phyloP scores from a whole-genome alignment of 2,797 vertebrate species.

The Trachurus trachurus region DNA sequence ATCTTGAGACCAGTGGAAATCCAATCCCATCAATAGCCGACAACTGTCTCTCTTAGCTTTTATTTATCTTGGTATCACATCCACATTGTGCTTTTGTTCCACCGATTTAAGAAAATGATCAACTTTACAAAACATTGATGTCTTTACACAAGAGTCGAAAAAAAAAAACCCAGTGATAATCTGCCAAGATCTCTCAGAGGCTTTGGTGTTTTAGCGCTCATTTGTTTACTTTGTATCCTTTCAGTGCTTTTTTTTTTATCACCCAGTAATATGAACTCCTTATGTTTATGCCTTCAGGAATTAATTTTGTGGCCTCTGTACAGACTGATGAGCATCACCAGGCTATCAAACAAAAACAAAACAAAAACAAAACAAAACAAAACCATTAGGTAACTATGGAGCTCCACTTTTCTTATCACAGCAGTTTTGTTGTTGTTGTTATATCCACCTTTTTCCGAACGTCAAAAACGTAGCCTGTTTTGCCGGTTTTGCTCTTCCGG shows the following conservation, averaged over 20 bases:
- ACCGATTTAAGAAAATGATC: slow-evolving; percentile 25
- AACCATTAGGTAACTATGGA: too few species aligned
- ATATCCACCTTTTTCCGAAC: too few species aligned
- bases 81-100: slow-evolving; percentile 26
- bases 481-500: too few species aligned
- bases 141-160: slow-evolving; percentile 2
- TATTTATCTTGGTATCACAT: slow-evolving; percentile 47
- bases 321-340: neutral
- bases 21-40: slow-evolving; percentile 29
- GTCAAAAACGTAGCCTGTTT: too few species aligned
- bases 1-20: slow-evolving; percentile 39
- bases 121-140: slow-evolving; percentile 17
- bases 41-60: slow-evolving; percentile 31
- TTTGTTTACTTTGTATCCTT: neutral
- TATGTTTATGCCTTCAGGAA: neutral
- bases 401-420: too few species aligned
- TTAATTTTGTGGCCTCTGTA: neutral
- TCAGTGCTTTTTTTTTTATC: neutral
- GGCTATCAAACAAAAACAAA: neutral
- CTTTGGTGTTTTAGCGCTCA: slow-evolving; percentile 22
- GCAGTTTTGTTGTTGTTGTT: too few species aligned
- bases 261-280: neutral
- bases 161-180: slow-evolving; percentile 10
- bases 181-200: slow-evolving; percentile 12
- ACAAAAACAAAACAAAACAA: too few species aligned